Evolutionary conservation across 2,888 invertebrate genomes (phyloP), one percentile per base, ranked within the genome.

Genomic region (Acrobasis consociella): DNA sequence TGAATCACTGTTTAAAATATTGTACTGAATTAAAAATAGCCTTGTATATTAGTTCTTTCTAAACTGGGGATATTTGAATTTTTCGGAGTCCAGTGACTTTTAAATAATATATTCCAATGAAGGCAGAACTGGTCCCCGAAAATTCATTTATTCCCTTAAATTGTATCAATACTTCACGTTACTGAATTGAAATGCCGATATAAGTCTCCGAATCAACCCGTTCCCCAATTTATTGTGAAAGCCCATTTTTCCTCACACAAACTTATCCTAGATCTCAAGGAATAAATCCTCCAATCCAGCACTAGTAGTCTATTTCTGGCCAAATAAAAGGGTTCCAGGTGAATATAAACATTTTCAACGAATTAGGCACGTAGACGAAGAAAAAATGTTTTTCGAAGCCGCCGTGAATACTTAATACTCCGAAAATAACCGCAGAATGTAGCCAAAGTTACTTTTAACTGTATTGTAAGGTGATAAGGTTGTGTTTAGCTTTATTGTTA

Each of bases 321-420:
- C 61, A 61, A 61, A 61, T 62, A 62, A 56, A 62, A 49, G 37
- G 55, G 49, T 17, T 50, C 38, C 62, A 49, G 55, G 46, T 62
- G 55, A 62, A 55, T 69, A 70, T 69, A 72, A 72, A 74, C 69
- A 71, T 73, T 70, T 69, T 71, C 67, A 62, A 51, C 67, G 65
- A 71, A 73, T 72, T 71, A 71, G 72, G 72, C 70, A 67, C 69
- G 72, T 72, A 62, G 60, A 58, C 52, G 60, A 61, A 62, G 67
- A 71, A 73, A 75, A 76, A 76, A 74, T 71, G 68, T 69, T 72
- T 73, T 70, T 67, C 68, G 67, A 67, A 72, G 64, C 67, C 69
- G 42, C 67, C 61, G 67, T 77, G 78, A 77, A 78, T 78, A 69
- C 73, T 73, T 74, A 77, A 76, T 75, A 69, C 64, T 68, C 58